Evolutionary conservation across 1,140 invertebrate species (phyloP), one percentile per base, ranked within the genome.

Genomic region (Dolichoris vasculosae): DNA sequence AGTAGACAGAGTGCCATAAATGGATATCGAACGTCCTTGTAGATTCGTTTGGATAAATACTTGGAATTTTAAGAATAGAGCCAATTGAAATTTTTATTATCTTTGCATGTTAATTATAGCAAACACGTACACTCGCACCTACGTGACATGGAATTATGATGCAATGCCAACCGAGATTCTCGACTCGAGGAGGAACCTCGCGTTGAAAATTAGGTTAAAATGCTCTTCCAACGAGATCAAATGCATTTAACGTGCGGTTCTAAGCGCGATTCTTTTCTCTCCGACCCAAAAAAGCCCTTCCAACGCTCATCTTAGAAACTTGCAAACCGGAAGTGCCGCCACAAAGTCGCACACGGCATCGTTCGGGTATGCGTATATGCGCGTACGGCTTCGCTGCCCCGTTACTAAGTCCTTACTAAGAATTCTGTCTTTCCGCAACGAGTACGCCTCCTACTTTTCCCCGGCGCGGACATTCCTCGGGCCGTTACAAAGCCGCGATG

Each of bases 381-480:
- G 43, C 75, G 43, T 69, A 78, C 75, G 75, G 83, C 83, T 78
- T 78, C 75, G 55, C 51, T 11, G 73, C 75, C 59, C 75, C 75
- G 82, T 76, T 82, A 83, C 48, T 40, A 32, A 59, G 26, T 83
- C 35, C 51, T 51, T 51, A 38, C 80, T 82, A 82, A 82, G 80
- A 82, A 82, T 82, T 83, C 81, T 35, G 69, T 75, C 81, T 83
- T 82, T 69, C 35, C 48, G 71, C 80, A 11, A 83, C n/a, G 55
- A 38, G 15, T 13, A 8, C 48, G 23, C 59, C 32, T 40, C 51
- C 51, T 64, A 38, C 69, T 76, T 43, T 63, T 77, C 35, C 59
- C 35, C 17, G 2, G 55, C 30, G 73, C 73, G 69, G 48, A 63
- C 81, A 83, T 83, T 73, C 69, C 32, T 20, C 69, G 38, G 40